phyloP scores from a whole-genome alignment of 2,888 invertebrate species.

The Meloe dianella region DNA sequence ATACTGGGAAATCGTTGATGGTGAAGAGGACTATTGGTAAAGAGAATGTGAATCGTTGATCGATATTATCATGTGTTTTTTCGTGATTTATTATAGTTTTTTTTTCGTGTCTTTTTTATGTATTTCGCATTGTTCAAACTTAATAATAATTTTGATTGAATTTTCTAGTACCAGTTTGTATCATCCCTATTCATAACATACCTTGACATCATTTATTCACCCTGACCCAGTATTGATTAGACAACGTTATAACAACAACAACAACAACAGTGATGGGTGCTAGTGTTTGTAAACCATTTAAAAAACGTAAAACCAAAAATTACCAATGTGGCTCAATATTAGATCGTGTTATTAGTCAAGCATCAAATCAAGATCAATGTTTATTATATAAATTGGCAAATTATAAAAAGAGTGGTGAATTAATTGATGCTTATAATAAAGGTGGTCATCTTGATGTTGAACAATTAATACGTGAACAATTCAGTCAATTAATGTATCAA shows the following conservation, averaged over 20 bases:
- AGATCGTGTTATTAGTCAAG: conserved; percentile 88
- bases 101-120: too few species aligned
- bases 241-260: conserved; percentile 20
- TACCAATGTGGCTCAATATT: conserved; percentile 77
- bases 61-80: neutral
- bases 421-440: conserved; percentile 84
- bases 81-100: too few species aligned
- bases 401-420: conserved; percentile 89
- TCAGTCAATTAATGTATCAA: conserved; percentile 86
- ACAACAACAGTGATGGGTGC: conserved; percentile 57
- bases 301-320: conserved; percentile 57
- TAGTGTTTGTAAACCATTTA: conserved; percentile 59
- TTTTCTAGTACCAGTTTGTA: conserved; percentile 27
- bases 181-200: conserved; percentile 37
- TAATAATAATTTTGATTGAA: neutral
- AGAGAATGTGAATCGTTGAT: neutral
- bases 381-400: conserved; percentile 86
- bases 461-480: conserved; percentile 83
- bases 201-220: conserved; percentile 49
- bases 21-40: neutral
- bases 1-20: neutral
- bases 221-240: conserved; percentile 44
- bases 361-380: conserved; percentile 84
- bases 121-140: too few species aligned
- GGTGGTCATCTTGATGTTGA: conserved; percentile 86